Evolutionary conservation across 2,113 vertebrate genomes (phyloP).

Genomic region (Glareola pratincola): DNA sequence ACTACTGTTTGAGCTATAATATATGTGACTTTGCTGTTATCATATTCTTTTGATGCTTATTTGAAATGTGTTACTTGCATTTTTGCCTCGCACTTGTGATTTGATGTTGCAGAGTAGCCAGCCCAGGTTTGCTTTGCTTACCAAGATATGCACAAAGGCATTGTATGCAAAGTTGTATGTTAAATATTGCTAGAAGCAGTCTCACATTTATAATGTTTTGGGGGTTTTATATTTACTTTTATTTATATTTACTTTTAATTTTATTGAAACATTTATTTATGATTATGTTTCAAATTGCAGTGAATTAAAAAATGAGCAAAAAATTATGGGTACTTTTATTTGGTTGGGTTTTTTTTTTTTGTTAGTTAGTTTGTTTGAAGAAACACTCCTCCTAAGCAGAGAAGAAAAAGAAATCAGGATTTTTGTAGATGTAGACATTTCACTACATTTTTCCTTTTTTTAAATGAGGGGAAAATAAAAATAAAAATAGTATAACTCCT

Average conservation of each 20-base stretch:
- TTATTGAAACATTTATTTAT: background rate
- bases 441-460: background rate
- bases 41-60: background rate
- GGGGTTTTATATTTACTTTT: background rate
- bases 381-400: background rate
- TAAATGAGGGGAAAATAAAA: background rate
- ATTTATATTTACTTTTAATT: background rate
- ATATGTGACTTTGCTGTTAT: background rate
- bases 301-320: background rate
- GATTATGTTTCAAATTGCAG: background rate
- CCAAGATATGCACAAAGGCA: background rate
- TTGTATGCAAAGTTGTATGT: background rate
- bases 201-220: background rate
- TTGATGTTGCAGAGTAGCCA: background rate
- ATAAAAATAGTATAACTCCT: conserved; percentile 38
- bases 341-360: background rate
- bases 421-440: background rate
- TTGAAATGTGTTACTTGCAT: background rate
- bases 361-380: background rate
- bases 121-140: background rate
- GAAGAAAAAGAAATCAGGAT: background rate
- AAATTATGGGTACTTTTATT: background rate
- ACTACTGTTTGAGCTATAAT: background rate
- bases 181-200: background rate
- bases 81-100: background rate